Percentiles rank a stretch among this genome's conserved stretches.
phyloP scores from a whole-genome alignment of 2,888 invertebrate species.

The Pasiphila rectangulata region DNA sequence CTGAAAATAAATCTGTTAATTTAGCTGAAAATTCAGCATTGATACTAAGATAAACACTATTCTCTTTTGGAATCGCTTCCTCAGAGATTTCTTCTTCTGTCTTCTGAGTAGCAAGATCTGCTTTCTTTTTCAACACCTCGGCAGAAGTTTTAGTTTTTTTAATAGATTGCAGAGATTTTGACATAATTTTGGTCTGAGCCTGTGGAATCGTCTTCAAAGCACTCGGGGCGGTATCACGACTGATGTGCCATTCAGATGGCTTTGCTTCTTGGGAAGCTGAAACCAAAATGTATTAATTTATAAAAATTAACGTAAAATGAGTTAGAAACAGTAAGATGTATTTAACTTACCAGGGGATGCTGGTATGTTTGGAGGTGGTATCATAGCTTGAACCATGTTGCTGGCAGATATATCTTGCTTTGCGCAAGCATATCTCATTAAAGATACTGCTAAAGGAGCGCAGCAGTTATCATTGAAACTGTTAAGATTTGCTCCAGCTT shows the following conservation, averaged over 20 bases:
- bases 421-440: constrained; percentile 60
- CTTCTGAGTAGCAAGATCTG: constrained; percentile 21
- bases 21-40: constrained; percentile 43
- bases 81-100: constrained; percentile 16
- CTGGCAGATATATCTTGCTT: constrained; percentile 42
- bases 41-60: constrained; percentile 39
- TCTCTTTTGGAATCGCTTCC: constrained; percentile 34
- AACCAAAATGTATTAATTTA: neutral
- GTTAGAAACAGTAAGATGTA: too few relatives aligned
- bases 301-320: too few relatives aligned
- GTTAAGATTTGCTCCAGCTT: constrained; percentile 76
- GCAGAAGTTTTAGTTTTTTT: constrained; percentile 26
- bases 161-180: constrained; percentile 31
- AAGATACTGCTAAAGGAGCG: constrained; percentile 68
- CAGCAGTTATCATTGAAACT: constrained; percentile 77
- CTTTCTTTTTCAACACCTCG: constrained; percentile 34
- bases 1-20: constrained; percentile 42
- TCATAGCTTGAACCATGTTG: constrained; percentile 47
- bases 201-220: constrained; percentile 24
- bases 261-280: constrained; percentile 34
- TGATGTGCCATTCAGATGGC: constrained; percentile 58
- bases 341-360: constrained; percentile 38
- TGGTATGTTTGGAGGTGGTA: constrained; percentile 42
- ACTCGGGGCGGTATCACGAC: constrained; percentile 31
- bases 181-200: constrained; percentile 39